Evolutionary conservation across 2,888 invertebrate species (phyloP).

Genomic region (Tineola bisselliella): DNA sequence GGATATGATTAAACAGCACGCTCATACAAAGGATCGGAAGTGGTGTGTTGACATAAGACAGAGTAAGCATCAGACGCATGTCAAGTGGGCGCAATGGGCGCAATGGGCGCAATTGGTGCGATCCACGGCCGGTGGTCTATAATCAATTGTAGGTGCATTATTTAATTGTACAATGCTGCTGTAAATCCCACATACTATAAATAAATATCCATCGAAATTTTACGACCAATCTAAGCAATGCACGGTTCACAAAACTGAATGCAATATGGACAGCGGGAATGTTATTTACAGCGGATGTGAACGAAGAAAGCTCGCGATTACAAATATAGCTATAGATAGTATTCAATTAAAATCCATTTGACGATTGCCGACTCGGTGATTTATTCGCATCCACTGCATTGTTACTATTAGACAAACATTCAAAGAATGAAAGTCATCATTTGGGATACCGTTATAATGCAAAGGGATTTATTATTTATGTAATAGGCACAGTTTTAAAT

Average conservation of each 20-base stretch:
- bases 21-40: neutral
- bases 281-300: conserved; percentile 6
- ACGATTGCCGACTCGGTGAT: neutral
- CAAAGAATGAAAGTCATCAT: neutral
- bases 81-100: conserved; percentile 2
- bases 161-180: neutral
- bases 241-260: neutral
- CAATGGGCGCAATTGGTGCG: neutral
- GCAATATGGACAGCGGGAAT: neutral
- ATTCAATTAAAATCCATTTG: neutral
- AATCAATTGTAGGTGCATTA: neutral
- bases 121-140: neutral
- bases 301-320: neutral
- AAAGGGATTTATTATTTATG: neutral
- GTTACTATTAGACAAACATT: neutral
- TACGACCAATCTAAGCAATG: conserved; percentile 8
- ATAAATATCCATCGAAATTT: conserved; percentile 10
- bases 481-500: neutral
- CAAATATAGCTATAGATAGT: neutral
- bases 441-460: neutral
- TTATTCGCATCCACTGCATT: neutral
- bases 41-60: neutral
- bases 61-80: neutral
- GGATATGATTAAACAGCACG: neutral
- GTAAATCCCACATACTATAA: conserved; percentile 1